Conservation (phyloP, 1,140 invertebrate genomes). For the Papilio aristodemus region DNA sequence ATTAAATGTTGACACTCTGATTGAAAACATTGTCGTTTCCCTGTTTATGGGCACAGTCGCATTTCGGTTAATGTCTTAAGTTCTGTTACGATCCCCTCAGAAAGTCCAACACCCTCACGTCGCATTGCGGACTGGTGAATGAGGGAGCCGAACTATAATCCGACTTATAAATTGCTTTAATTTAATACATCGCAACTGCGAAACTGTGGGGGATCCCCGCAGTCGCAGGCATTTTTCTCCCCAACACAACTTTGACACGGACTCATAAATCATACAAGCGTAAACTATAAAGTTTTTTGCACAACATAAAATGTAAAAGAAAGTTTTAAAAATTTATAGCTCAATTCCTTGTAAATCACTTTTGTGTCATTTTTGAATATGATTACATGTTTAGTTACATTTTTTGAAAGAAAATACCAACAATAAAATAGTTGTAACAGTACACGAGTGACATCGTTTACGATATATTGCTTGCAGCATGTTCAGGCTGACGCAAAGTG, state of each 20-base stretch:
- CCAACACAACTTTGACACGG: constrained; percentile 39
- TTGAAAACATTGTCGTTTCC: background rate
- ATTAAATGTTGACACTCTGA: constrained; percentile 30
- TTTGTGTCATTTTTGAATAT: background rate
- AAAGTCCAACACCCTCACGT: constrained; percentile 41
- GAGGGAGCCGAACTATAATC: constrained; percentile 46
- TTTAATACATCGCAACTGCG: constrained; percentile 62
- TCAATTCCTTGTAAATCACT: background rate
- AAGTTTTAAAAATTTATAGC: background rate
- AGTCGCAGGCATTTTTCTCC: constrained; percentile 55
- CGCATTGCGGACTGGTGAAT: constrained; percentile 49
- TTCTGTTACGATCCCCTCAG: constrained; percentile 37
- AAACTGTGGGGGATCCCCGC: constrained; percentile 44
- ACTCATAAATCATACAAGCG: constrained; percentile 39
- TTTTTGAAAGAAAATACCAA: background rate
- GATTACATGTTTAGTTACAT: background rate
- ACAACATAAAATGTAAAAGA: constrained; percentile 13
- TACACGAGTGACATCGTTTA: background rate
- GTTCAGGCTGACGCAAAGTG: background rate
- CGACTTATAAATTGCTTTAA: constrained; percentile 69
- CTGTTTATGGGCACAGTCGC: constrained; percentile 36
- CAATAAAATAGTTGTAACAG: background rate
- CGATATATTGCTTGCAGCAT: background rate
- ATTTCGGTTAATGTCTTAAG: constrained; percentile 41
- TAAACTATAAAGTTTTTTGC: constrained; percentile 24